These are phyloP conservation scores for Polypterus bichir DNA, from an alignment of 2,113 vertebrate genomes.

Conservation along the genomic window DNA sequence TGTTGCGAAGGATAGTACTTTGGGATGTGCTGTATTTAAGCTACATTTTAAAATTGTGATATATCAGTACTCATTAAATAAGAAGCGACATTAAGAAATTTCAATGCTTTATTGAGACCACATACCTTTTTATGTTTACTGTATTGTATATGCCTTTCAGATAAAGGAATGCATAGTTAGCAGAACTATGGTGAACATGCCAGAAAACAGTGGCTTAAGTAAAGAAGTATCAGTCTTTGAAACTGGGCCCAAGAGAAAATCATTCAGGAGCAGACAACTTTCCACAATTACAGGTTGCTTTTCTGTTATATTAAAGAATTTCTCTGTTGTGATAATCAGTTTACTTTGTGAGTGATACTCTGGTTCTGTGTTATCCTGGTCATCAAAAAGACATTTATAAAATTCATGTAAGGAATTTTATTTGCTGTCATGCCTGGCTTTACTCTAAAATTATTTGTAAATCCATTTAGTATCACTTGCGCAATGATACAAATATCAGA, in stretches of 20 bases:
- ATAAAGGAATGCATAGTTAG: conserved; percentile 30
- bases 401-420: not conserved
- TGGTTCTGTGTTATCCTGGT: not conserved
- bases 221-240: conserved; percentile 22
- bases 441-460: too few relatives aligned
- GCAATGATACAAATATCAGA: too few relatives aligned
- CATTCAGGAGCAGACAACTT: conserved; percentile 23
- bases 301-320: not conserved
- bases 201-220: conserved; percentile 28
- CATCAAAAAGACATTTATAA: not conserved
- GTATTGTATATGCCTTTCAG: conserved; percentile 26
- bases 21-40: too few relatives aligned
- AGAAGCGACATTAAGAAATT: too few relatives aligned
- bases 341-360: not conserved
- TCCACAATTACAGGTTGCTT: conserved; percentile 26
- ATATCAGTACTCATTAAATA: too few relatives aligned
- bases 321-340: not conserved
- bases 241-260: conserved; percentile 29
- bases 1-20: too few relatives aligned
- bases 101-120: too few relatives aligned
- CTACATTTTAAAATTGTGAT: too few relatives aligned
- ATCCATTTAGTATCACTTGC: too few relatives aligned
- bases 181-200: conserved; percentile 29
- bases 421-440: too few relatives aligned
- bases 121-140: too few relatives aligned